A percentile compares a stretch with the other conserved stretches of the same genome.
These are phyloP conservation scores for Gymnodraco acuticeps DNA, from an alignment of 2,797 vertebrate species.

Conservation along the genomic window DNA sequence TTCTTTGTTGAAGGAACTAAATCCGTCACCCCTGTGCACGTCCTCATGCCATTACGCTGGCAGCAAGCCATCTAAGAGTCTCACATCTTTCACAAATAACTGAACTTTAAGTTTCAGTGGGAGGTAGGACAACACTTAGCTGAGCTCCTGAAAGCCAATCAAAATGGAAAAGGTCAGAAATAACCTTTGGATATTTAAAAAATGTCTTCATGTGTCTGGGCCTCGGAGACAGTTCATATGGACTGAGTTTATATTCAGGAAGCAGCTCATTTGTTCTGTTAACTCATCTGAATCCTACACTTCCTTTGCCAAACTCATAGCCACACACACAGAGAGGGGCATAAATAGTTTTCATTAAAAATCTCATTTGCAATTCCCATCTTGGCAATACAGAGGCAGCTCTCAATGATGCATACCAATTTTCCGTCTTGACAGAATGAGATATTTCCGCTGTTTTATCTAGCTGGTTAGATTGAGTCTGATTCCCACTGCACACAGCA, in stretches of 20 bases:
- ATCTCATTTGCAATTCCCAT: too few relatives aligned
- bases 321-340: not conserved
- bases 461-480: too few relatives aligned
- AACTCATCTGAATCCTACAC: slow-evolving; percentile 55
- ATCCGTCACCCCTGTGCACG: not conserved
- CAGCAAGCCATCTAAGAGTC: slow-evolving; percentile 14
- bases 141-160: not conserved
- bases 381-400: too few relatives aligned
- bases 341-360: too few relatives aligned
- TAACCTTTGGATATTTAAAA: slow-evolving; percentile 22
- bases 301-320: slow-evolving; percentile 1
- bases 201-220: not conserved
- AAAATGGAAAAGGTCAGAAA: slow-evolving; percentile 3
- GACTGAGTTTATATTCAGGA: slow-evolving; percentile 47
- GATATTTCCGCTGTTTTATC: too few relatives aligned
- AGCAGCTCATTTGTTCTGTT: slow-evolving; percentile 43
- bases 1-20: slow-evolving; percentile 19
- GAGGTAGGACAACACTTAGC: not conserved
- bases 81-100: slow-evolving; percentile 21
- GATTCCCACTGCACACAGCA: too few relatives aligned
- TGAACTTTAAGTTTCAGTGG: not conserved
- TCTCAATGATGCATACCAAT: too few relatives aligned
- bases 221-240: slow-evolving; percentile 27
- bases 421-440: too few relatives aligned
- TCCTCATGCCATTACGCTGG: not conserved